Conservation (phyloP, 2,113 vertebrate species). For the Formicarius rufipectus region DNA sequence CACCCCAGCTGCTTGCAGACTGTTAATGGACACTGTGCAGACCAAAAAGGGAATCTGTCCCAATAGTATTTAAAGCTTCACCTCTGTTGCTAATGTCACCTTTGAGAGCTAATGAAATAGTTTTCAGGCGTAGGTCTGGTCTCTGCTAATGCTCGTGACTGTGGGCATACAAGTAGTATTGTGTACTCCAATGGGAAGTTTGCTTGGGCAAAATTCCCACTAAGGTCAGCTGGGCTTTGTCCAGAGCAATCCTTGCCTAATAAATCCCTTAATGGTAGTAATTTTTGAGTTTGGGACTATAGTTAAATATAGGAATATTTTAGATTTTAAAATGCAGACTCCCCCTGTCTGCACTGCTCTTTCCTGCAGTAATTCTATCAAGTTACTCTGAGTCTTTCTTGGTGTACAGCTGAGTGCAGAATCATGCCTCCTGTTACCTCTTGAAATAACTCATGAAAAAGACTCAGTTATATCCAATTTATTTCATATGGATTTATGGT, state of each 20-base stretch:
- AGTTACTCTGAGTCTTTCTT: neutral
- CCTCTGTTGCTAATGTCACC: neutral
- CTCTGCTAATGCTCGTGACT: neutral
- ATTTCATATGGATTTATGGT: neutral
- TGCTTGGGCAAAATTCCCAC: conserved; percentile 30
- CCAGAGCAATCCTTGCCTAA: conserved; percentile 11
- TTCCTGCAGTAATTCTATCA: neutral
- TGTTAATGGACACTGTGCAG: neutral
- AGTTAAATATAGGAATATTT: neutral
- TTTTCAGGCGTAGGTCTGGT: neutral
- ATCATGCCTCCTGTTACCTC: neutral
- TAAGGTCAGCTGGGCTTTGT: conserved; percentile 25
- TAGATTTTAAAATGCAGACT: neutral
- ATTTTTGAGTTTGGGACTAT: neutral
- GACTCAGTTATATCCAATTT: neutral
- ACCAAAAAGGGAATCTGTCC: neutral
- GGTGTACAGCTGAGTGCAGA: neutral
- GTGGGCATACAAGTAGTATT: neutral
- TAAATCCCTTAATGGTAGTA: conserved; percentile 13
- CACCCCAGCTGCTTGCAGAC: neutral
- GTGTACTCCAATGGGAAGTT: neutral
- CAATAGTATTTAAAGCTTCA: neutral
- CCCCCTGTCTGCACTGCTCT: neutral
- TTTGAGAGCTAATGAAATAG: conserved; percentile 9
- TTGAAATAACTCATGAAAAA: neutral